Percentiles rank a stretch among this genome's conserved stretches.
phyloP scores from a whole-genome alignment of 2,113 vertebrate species.

The Nothoprocta pentlandii region DNA sequence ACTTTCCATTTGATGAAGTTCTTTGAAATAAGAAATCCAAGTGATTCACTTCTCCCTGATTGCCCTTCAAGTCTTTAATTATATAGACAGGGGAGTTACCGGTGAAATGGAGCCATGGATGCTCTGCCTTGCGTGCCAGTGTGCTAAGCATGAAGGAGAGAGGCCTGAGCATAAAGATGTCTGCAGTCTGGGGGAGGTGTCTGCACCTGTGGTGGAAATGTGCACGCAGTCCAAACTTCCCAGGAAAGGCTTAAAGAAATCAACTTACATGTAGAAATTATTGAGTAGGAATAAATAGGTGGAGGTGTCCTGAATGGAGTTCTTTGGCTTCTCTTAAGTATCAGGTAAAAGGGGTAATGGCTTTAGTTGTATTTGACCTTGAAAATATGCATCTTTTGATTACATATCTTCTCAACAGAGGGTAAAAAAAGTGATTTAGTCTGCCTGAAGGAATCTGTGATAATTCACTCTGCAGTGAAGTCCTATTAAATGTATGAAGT shows the following conservation, averaged over 20 bases:
- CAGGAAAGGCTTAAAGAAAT: not conserved
- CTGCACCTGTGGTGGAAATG: conserved; percentile 16
- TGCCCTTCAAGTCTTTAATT: not conserved
- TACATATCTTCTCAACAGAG: not conserved
- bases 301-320: not conserved
- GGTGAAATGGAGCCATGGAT: not conserved
- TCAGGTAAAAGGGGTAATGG: not conserved
- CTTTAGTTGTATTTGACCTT: conserved; percentile 33
- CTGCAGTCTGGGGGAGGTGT: not conserved
- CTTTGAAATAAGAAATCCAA: not conserved
- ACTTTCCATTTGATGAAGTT: not conserved
- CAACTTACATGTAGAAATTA: conserved; percentile 10
- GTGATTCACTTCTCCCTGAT: not conserved
- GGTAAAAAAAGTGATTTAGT: not conserved
- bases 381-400: conserved; percentile 15
- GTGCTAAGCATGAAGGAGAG: not conserved
- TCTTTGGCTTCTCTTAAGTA: not conserved
- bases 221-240: conserved; percentile 7
- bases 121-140: not conserved
- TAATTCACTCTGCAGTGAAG: conserved; percentile 2
- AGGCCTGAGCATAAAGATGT: not conserved
- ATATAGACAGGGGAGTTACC: not conserved
- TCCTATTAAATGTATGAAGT: not conserved
- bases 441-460: not conserved
- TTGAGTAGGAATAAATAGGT: not conserved